Conservation (phyloP, 2,797 vertebrate genomes). For the Petrocephalus schoutedeni region DNA sequence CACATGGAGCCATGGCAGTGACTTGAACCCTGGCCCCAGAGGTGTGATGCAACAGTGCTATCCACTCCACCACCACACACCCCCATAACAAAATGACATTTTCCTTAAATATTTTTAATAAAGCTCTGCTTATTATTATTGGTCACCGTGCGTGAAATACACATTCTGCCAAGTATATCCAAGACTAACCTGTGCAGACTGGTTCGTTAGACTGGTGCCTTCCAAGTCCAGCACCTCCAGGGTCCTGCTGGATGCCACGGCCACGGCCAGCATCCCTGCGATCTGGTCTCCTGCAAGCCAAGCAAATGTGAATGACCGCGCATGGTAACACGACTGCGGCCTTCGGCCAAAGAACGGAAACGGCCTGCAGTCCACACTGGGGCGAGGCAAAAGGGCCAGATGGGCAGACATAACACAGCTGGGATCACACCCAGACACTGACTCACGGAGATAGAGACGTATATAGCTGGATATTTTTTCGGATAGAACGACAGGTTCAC, state of each 20-base stretch:
- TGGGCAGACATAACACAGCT: neutral
- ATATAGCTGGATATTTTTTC: neutral
- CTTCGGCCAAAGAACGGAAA: neutral
- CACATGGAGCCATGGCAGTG: neutral
- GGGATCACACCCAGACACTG: neutral
- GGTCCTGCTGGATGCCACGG: slow-evolving; percentile 89
- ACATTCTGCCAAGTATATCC: slow-evolving; percentile 6
- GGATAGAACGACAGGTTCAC: neutral
- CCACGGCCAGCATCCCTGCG: slow-evolving; percentile 83
- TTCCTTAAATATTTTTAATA: neutral
- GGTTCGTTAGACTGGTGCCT: slow-evolving; percentile 88
- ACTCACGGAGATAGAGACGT: neutral
- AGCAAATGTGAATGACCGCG: neutral
- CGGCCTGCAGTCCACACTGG: no score
- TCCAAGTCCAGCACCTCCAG: slow-evolving; percentile 91
- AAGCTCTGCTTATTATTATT: neutral
- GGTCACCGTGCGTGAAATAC: neutral
- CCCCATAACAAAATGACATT: neutral
- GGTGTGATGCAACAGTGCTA: neutral
- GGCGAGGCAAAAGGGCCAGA: neutral
- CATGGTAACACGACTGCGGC: neutral
- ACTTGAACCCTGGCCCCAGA: neutral
- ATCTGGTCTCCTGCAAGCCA: slow-evolving; percentile 75
- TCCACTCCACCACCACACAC: neutral
- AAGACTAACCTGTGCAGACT: slow-evolving; percentile 74